phyloP scores from a whole-genome alignment of 2,888 invertebrate species.

The Agriopis marginaria region DNA sequence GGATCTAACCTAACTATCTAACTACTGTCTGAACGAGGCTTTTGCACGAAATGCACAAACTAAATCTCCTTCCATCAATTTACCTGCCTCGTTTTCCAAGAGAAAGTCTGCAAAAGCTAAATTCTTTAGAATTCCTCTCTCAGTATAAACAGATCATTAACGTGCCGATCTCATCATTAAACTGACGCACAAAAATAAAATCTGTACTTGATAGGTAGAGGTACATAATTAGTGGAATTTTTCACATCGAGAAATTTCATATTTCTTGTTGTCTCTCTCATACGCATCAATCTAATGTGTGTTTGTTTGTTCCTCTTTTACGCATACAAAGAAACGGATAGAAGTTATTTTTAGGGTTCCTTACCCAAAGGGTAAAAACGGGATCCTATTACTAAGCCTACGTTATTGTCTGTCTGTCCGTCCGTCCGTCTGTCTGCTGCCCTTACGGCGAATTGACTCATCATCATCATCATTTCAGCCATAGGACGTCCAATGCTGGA shows the following conservation, averaged over 20 bases:
- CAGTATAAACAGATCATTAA: constrained; percentile 15
- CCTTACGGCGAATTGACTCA: no score
- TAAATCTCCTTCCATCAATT: constrained; percentile 43
- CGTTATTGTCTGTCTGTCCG: no score
- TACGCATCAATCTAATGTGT: no score
- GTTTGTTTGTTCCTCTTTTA: no score
- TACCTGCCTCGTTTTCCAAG: constrained; percentile 40
- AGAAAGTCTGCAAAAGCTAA: constrained; percentile 29
- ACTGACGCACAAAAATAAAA: constrained; percentile 6
- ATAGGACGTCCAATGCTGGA: no score
- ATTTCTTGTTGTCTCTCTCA: background rate
- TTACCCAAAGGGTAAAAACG: no score
- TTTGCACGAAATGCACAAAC: constrained; percentile 48
- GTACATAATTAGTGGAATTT: constrained; percentile 1
- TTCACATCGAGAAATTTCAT: constrained; percentile 1
- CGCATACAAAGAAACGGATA: no score
- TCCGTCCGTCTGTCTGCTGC: no score
- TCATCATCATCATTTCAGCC: no score
- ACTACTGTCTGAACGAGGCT: constrained; percentile 44
- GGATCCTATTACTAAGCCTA: no score
- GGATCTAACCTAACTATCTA: constrained; percentile 40
- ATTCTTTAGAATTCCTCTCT: constrained; percentile 17
- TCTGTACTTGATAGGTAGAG: background rate
- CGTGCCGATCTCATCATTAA: constrained; percentile 7
- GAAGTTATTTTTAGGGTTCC: no score